phyloP scores from a whole-genome alignment of 2,797 vertebrate species.

The Falco berigora region DNA sequence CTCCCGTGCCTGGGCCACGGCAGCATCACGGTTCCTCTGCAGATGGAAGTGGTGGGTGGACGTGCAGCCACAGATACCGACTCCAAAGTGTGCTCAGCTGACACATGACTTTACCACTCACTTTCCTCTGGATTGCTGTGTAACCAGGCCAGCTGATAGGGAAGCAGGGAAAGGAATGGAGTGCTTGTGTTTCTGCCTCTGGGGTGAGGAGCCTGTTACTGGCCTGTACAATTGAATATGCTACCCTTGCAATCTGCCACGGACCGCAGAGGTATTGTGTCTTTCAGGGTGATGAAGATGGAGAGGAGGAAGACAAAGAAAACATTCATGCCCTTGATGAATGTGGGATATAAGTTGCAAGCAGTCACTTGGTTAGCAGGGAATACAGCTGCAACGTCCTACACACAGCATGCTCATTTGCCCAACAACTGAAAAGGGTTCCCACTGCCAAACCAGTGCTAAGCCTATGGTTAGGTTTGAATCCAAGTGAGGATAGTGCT shows the following conservation, averaged over 20 bases:
- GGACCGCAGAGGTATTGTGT: rapidly evolving
- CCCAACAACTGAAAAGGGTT: not conserved
- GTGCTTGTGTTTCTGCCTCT: not conserved
- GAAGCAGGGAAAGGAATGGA: not conserved
- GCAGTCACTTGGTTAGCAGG: not conserved
- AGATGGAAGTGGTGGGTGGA: not conserved
- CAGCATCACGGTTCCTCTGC: rapidly evolving
- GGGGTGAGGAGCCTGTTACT: not conserved
- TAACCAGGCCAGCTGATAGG: not conserved
- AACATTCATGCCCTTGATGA: not conserved
- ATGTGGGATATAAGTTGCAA: not conserved
- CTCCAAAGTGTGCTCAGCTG: not conserved
- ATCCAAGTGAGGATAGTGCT: not conserved
- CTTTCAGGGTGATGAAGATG: not conserved
- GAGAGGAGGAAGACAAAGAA: not conserved
- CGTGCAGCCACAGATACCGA: not conserved
- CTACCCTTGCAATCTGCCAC: not conserved
- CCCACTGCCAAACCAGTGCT: not conserved
- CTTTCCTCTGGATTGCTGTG: not conserved
- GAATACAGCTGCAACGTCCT: not conserved
- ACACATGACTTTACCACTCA: not conserved
- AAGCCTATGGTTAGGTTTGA: not conserved
- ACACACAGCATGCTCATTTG: not conserved
- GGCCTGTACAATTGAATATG: not conserved
- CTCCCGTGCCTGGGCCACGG: not conserved